Percentiles rank a stretch among this genome's conserved stretches.
Evolutionary conservation across 1,140 invertebrate genomes (phyloP).

Genomic region (Drosophila nigromelanica): DNA sequence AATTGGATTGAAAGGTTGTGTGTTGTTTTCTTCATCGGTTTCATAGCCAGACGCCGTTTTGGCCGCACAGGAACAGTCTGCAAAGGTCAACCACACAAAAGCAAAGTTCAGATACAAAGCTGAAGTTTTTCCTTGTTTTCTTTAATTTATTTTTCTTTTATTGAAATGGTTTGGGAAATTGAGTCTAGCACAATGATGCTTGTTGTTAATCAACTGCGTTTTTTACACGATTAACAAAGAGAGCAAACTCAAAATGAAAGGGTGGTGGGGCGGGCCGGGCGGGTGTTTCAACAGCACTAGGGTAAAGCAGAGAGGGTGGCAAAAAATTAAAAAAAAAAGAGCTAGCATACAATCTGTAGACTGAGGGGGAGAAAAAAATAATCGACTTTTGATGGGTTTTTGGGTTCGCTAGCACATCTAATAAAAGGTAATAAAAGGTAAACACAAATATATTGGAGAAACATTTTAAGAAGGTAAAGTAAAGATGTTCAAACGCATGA

Average conservation of each 20-base stretch:
- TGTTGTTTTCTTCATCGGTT: constrained; percentile 87
- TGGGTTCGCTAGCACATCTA: constrained; percentile 54
- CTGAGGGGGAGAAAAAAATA: background rate
- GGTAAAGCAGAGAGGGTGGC: constrained; percentile 18
- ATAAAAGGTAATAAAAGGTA: constrained; percentile 3
- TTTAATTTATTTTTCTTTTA: constrained; percentile 12
- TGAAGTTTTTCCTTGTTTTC: constrained; percentile 9
- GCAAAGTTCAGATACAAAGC: constrained; percentile 38
- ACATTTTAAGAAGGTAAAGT: background rate
- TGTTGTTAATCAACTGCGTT: constrained; percentile 65
- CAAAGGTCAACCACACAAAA: constrained; percentile 56
- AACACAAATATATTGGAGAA: background rate
- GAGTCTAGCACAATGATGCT: constrained; percentile 65
- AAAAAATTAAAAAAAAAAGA: constrained; percentile 35
- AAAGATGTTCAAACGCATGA: too few species aligned
- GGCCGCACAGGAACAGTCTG: constrained; percentile 90
- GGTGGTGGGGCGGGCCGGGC: background rate
- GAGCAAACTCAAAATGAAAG: constrained; percentile 15
- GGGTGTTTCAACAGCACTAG: background rate
- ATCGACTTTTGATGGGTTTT: background rate
- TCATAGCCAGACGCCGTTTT: constrained; percentile 87
- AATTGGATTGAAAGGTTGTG: constrained; percentile 86
- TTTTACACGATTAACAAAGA: constrained; percentile 69
- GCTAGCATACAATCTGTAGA: constrained; percentile 35
- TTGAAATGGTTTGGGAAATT: constrained; percentile 35